These are phyloP conservation scores for Antrozous pallidus DNA, from an alignment of 2,797 vertebrate species.

Conservation along the genomic window DNA sequence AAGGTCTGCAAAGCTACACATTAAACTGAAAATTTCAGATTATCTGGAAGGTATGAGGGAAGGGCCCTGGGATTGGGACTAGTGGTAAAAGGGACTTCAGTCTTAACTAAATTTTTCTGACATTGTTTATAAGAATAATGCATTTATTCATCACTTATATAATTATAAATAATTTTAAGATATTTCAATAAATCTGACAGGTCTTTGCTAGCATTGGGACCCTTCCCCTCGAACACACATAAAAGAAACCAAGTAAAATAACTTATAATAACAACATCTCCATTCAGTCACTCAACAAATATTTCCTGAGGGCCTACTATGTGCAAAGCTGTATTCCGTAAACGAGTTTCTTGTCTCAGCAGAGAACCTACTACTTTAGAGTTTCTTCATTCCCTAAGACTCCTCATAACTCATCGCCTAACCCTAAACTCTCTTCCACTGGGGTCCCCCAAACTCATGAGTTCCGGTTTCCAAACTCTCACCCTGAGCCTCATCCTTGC, in stretches of 20 bases:
- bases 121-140: constrained; percentile 34
- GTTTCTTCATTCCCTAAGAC: background rate
- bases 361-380: background rate
- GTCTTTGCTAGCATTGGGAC: background rate
- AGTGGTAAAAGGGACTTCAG: background rate
- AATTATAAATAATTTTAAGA: constrained; percentile 38
- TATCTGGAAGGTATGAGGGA: background rate
- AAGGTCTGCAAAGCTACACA: background rate
- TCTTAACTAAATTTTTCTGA: background rate
- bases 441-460: background rate
- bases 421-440: background rate
- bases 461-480: background rate
- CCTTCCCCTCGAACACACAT: background rate
- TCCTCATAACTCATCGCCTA: background rate
- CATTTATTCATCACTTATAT: background rate
- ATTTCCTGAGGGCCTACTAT: background rate
- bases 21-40: background rate
- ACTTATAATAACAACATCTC: background rate
- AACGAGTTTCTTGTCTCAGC: background rate
- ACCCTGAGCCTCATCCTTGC: background rate
- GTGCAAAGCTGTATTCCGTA: background rate
- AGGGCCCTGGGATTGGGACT: background rate
- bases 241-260: background rate
- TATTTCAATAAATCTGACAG: background rate
- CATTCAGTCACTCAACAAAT: background rate